Conservation (phyloP, 1,140 invertebrate genomes). For the Triops longicaudatus region DNA sequence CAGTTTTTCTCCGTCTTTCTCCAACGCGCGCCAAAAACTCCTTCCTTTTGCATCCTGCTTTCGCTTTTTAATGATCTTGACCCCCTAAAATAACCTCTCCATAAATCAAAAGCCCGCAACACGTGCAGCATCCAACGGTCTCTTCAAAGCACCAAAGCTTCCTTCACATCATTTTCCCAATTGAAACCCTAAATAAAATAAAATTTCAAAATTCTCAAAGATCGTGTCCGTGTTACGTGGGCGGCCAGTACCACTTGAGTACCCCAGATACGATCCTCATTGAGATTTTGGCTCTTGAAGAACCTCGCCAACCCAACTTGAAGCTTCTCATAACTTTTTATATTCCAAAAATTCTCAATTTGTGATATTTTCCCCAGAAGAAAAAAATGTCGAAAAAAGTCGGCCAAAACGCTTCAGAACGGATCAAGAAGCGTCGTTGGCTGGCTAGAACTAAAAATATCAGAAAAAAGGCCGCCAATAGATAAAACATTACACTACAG, state of each 20-base stretch:
- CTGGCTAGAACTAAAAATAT: not conserved
- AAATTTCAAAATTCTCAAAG: not conserved
- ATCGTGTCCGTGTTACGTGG: not conserved
- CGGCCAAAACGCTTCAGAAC: too few species aligned
- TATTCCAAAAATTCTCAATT: not conserved
- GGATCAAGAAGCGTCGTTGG: not conserved
- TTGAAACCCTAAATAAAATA: not conserved
- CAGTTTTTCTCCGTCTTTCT: too few species aligned
- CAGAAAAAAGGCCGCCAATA: not conserved
- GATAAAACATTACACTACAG: not conserved
- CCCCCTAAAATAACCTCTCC: constrained; percentile 3
- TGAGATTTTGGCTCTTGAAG: not conserved
- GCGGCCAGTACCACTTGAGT: not conserved
- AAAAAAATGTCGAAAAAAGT: too few species aligned
- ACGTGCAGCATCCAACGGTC: not conserved
- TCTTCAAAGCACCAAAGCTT: too few species aligned
- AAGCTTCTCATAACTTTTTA: not conserved
- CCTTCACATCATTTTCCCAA: not conserved
- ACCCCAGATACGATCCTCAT: not conserved
- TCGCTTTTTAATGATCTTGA: constrained; percentile 6
- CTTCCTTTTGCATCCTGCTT: too few species aligned
- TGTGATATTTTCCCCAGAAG: not conserved
- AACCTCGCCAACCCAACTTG: not conserved
- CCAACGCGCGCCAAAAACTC: too few species aligned
- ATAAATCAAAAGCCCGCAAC: not conserved